Evolutionary conservation across 2,113 vertebrate species (phyloP), one percentile per base, ranked within the genome.

Genomic region (Oryzias melastigma): DNA sequence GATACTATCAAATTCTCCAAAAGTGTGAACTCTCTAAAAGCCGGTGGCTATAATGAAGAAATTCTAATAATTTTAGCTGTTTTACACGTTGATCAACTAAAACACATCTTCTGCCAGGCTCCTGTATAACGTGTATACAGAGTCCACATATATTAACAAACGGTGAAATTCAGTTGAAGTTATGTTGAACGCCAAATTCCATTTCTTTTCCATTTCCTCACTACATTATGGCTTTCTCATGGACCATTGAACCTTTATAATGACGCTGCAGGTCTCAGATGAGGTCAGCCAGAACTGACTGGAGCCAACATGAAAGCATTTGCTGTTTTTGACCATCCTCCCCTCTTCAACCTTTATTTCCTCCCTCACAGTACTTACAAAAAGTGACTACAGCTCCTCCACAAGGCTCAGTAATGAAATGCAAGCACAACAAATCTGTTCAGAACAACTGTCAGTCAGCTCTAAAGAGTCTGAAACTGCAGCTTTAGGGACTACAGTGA

Each of bases 221-320:
- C 46, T 19, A 64, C 61, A 82, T 80, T 77, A 71, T 44, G 71
- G 43, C 22, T 64, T 77, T 50, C 45, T 66, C 49, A 67, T 66
- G 79, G 69, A 50, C 61, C 68, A 72, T 71, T 77, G 70, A 63
- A 56, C 58, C 24, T 55, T 52, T 51, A 61, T 75, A 77, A 85
- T 69, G 80, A 53, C 54, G 69, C 35, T 45, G 57, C 69, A 69
- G 73, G 50, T 66, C 56, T 72, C 67, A 52, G 25, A 18, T 53
- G 67, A 60, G 53, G 52, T 57, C 62, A 43, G 40, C 25, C 24
- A 62, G 47, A 55, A 62, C 60, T 24, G 52, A 24, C 44, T 42
- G 62, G 22, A 62, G 45, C 52, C 22, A 51, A 66, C 35, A 57
- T 51, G 7, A 67, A 8, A 42, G 48, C 41, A 47, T 67, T 53